Conservation (phyloP, 2,888 invertebrate genomes). For the Nebria salina region DNA sequence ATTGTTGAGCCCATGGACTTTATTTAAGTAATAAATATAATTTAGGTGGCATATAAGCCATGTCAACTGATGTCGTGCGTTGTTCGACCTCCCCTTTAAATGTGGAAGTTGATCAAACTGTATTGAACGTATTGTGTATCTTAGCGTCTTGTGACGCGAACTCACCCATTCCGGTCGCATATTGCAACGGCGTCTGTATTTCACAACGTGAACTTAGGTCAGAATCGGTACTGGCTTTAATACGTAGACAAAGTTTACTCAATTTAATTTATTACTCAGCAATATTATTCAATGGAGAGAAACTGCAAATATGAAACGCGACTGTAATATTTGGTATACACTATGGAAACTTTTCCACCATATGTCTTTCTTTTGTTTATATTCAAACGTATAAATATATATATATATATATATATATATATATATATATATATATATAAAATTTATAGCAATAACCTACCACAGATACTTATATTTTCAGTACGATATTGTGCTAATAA, state of each 20-base stretch:
- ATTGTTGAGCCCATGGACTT: background rate
- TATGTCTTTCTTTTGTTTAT: conserved; percentile 7
- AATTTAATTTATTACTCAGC: conserved; percentile 41
- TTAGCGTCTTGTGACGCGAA: conserved; percentile 11
- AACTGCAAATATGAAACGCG: background rate
- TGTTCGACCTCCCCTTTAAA: background rate
- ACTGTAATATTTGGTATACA: conserved; percentile 11
- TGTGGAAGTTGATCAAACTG: background rate
- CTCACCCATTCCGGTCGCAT: conserved; percentile 21
- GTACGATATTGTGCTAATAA: background rate
- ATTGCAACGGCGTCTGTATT: conserved; percentile 43
- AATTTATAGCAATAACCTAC: background rate
- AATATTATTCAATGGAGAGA: conserved; percentile 1
- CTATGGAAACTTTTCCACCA: background rate
- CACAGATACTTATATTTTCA: conserved; percentile 10
- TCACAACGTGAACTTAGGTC: conserved; percentile 34
- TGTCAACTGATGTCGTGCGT: background rate
- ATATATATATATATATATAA: conserved; percentile 5
- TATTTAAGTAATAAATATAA: conserved; percentile 1
- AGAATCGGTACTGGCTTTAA: conserved; percentile 20
- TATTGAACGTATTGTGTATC: conserved; percentile 3
- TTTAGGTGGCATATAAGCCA: background rate
- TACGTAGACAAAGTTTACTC: conserved; percentile 38
- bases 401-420: background rate
- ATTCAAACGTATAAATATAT: background rate